A percentile compares a stretch with the other conserved stretches of the same genome.
Evolutionary conservation across 2,888 invertebrate genomes (phyloP).

Genomic region (Plusia festucae): DNA sequence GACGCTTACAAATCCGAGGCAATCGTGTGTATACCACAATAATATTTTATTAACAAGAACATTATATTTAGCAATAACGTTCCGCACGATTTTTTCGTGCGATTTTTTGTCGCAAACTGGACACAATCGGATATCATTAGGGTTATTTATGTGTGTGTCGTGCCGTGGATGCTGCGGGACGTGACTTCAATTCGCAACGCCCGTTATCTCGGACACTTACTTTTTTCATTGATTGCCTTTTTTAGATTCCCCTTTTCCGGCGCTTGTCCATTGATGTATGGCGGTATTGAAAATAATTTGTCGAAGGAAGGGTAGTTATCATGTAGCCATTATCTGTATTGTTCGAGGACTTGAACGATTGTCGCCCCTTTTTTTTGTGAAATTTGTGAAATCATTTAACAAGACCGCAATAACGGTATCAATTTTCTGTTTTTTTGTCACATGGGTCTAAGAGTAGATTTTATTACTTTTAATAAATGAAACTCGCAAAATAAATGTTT

Average conservation of each 20-base stretch:
- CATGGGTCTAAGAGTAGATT: background rate
- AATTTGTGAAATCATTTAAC: constrained; percentile 28
- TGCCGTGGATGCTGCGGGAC: constrained; percentile 74
- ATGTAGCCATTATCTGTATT: constrained; percentile 51
- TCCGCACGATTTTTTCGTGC: constrained; percentile 50
- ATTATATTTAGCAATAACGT: constrained; percentile 58
- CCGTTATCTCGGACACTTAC: constrained; percentile 68
- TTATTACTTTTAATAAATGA: constrained; percentile 6
- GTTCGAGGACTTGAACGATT: constrained; percentile 37
- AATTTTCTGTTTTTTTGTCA: constrained; percentile 12
- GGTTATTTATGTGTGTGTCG: constrained; percentile 83
- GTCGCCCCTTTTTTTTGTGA: constrained; percentile 38
- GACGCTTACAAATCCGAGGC: constrained; percentile 52
- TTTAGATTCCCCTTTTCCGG: constrained; percentile 56
- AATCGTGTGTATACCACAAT: constrained; percentile 49
- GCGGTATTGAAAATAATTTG: constrained; percentile 58
- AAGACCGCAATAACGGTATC: constrained; percentile 35
- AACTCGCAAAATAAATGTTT: background rate
- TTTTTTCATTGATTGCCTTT: constrained; percentile 68
- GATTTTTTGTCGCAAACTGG: constrained; percentile 69
- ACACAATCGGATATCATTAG: constrained; percentile 86
- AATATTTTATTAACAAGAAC: constrained; percentile 59
- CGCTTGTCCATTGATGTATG: constrained; percentile 53
- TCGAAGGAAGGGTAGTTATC: constrained; percentile 37
- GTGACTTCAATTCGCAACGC: constrained; percentile 75